phyloP scores from a whole-genome alignment of 2,113 vertebrate genomes.

The Microtus pennsylvanicus region DNA sequence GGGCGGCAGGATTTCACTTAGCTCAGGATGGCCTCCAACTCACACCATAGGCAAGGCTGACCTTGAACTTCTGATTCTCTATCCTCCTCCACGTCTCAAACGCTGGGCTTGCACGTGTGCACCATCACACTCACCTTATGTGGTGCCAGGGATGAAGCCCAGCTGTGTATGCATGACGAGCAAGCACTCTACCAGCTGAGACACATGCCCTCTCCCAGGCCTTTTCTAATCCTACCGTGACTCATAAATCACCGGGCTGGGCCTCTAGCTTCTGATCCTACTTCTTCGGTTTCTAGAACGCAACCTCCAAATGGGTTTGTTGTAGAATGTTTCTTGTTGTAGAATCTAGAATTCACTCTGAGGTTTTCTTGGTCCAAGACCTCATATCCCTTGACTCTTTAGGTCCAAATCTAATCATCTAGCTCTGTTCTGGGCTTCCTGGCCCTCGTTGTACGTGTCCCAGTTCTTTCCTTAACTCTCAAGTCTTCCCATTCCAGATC shows the following conservation, averaged over 20 bases:
- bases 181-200: background rate
- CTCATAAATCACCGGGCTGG: background rate
- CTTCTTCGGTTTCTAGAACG: background rate
- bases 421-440: background rate
- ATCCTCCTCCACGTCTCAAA: background rate
- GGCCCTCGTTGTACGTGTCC: background rate
- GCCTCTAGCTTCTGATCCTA: constrained; percentile 5
- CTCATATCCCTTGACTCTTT: background rate
- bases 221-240: background rate
- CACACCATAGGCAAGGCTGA: background rate
- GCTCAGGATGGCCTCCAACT: background rate
- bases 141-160: no score
- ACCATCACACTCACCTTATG: background rate
- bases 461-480: background rate
- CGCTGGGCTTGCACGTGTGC: background rate
- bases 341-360: background rate
- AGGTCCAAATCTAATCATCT: background rate
- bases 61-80: background rate
- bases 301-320: background rate
- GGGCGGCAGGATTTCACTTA: background rate
- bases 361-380: background rate
- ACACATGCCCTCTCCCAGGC: background rate
- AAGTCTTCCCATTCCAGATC: background rate
- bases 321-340: constrained; percentile 11
- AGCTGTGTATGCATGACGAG: no score